A percentile compares a stretch with the other conserved stretches of the same genome.
Conservation (phyloP, 2,113 vertebrate genomes). For the Laterallus jamaicensis region DNA sequence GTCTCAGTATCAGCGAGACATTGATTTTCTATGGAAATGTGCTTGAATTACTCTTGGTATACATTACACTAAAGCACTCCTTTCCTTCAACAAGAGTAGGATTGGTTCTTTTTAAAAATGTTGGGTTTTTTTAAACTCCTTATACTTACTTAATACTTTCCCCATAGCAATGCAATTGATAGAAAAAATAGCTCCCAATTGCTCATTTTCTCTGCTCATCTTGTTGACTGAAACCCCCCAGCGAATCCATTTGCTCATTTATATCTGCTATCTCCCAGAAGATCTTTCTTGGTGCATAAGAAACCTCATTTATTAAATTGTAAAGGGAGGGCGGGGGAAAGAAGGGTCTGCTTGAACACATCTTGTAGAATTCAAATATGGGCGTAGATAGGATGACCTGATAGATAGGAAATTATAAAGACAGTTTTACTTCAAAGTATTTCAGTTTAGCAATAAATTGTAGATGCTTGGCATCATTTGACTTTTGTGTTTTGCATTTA, state of each 20-base stretch:
- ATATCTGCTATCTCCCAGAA: neutral
- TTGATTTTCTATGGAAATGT: slow-evolving; percentile 3
- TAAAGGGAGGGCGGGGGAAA: neutral
- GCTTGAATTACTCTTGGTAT: neutral
- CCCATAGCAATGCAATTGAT: neutral
- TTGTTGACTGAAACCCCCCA: neutral
- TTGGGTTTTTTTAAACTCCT: neutral
- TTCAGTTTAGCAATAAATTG: neutral
- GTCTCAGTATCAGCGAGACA: neutral
- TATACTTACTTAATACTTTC: slow-evolving; percentile 3
- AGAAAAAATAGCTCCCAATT: neutral
- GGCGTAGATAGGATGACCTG: neutral
- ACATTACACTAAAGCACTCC: neutral
- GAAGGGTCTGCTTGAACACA: neutral
- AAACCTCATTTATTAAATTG: slow-evolving; percentile 21
- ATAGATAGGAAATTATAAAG: neutral
- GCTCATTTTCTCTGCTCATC: slow-evolving; percentile 30
- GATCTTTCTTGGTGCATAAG: neutral
- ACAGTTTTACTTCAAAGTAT: neutral
- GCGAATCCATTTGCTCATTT: slow-evolving; percentile 26
- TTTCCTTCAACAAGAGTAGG: neutral
- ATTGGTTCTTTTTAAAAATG: neutral
- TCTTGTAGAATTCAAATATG: neutral
- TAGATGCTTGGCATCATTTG: neutral
- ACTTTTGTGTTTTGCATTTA: neutral